A percentile compares a stretch with the other conserved stretches of the same genome.
Conservation (phyloP, 2,113 vertebrate genomes). For the Malurus cyaneus region DNA sequence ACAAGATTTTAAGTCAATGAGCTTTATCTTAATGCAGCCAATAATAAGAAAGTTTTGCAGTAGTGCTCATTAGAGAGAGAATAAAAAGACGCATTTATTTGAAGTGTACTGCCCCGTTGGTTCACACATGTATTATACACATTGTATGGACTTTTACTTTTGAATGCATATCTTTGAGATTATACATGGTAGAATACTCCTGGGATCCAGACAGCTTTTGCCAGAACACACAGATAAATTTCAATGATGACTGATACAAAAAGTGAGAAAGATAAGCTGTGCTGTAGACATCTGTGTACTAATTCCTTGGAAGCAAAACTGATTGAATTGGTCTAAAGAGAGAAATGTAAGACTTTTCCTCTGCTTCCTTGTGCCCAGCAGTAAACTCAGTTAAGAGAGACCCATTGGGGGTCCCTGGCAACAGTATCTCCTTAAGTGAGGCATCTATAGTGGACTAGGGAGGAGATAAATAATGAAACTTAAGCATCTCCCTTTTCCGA, state of each 20-base stretch:
- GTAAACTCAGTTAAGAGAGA: neutral
- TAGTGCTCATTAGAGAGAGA: neutral
- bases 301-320: neutral
- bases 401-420: rapidly evolving
- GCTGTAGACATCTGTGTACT: neutral
- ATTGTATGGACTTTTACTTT: neutral
- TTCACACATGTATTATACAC: neutral
- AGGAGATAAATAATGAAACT: neutral
- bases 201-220: neutral
- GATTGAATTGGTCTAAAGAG: neutral
- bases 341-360: neutral
- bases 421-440: neutral
- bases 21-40: neutral
- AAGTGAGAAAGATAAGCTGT: neutral
- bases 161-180: neutral
- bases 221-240: neutral
- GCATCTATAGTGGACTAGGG: neutral
- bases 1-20: neutral
- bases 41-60: neutral
- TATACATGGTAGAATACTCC: neutral
- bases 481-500: neutral
- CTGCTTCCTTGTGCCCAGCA: neutral
- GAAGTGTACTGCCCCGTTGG: neutral
- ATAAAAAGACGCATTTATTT: neutral
- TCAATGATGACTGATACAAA: neutral